Evolutionary conservation across 2,113 vertebrate genomes (phyloP).

Genomic region (Epinephelus cyanopodus): DNA sequence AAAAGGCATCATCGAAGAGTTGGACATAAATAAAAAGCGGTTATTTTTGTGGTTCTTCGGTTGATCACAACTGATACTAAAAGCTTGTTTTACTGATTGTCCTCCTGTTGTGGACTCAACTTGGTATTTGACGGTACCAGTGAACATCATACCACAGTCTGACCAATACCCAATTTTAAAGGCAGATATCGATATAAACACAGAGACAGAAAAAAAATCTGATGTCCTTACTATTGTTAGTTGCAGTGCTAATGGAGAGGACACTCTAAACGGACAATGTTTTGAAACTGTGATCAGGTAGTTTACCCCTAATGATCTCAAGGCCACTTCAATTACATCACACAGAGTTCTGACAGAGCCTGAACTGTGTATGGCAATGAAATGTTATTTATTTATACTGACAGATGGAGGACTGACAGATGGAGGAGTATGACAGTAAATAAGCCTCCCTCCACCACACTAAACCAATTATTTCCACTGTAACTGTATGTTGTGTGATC

Average conservation of each 20-base stretch:
- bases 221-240: not conserved
- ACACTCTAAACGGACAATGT: not conserved
- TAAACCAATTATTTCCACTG: not conserved
- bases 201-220: too few species aligned
- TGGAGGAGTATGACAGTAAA: not conserved
- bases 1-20: too few species aligned
- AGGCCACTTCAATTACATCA: not conserved
- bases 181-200: not conserved
- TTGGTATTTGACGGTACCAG: not conserved
- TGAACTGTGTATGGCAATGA: not conserved
- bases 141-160: not conserved
- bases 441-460: not conserved
- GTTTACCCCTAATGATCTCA: not conserved
- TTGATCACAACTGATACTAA: not conserved
- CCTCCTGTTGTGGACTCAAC: not conserved
- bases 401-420: conserved; percentile 6
- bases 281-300: not conserved
- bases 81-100: not conserved
- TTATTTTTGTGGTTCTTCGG: not conserved
- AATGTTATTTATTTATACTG: not conserved
- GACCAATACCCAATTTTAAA: too few species aligned
- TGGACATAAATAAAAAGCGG: too few species aligned
- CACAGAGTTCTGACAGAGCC: not conserved
- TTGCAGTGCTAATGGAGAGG: not conserved
- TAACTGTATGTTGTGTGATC: not conserved